These are phyloP conservation scores for Bufotes viridis DNA, from an alignment of 2,797 vertebrate species.

Conservation along the genomic window DNA sequence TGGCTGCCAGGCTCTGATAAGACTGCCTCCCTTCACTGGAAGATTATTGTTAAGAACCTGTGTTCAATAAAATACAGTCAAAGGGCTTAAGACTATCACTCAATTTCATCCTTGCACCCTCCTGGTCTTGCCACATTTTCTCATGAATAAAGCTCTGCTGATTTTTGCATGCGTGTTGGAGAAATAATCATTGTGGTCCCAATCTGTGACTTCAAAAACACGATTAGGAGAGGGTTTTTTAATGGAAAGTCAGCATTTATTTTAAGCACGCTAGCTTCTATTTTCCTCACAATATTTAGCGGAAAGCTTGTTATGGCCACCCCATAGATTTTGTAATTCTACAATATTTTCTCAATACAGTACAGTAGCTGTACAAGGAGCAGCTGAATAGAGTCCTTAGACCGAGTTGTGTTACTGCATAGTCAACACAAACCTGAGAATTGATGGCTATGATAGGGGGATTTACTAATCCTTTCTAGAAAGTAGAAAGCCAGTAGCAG, in stretches of 20 bases:
- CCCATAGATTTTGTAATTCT: background rate
- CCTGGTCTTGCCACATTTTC: constrained; percentile 49
- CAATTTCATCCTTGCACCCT: constrained; percentile 64
- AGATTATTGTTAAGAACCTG: constrained; percentile 75
- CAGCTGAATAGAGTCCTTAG: background rate
- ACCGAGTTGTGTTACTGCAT: background rate
- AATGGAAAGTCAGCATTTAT: background rate
- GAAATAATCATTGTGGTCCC: constrained; percentile 31
- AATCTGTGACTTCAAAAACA: constrained; percentile 38
- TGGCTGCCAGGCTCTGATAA: constrained; percentile 92
- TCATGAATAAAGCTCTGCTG: constrained; percentile 59
- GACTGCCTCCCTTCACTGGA: constrained; percentile 72
- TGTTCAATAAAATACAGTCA: constrained; percentile 74
- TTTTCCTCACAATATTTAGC: constrained; percentile 5
- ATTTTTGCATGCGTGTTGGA: constrained; percentile 49
- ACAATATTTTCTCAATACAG: background rate
- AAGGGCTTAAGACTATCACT: constrained; percentile 74
- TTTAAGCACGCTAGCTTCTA: background rate
- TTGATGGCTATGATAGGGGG: background rate
- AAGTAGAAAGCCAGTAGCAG: no score
- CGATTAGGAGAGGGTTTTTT: background rate
- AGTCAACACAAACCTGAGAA: background rate
- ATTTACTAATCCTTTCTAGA: no score
- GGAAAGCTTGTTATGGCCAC: background rate
- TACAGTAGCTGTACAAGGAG: background rate